Base-by-base conservation (phyloP, 2,113 vertebrate genomes). In the Paracanthobrama guichenoti region DNA sequence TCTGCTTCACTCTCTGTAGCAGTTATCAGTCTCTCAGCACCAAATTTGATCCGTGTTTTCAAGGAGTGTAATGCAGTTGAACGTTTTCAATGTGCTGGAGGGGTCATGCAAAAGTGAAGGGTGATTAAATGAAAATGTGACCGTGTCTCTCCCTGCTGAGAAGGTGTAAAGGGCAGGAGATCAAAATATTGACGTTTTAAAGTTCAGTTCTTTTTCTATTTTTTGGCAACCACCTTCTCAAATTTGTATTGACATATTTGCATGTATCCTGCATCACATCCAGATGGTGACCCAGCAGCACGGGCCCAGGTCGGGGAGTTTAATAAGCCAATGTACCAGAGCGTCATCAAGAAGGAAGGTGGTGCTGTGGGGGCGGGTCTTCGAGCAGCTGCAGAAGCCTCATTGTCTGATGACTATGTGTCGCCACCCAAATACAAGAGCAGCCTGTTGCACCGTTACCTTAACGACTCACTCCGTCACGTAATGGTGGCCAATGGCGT, bases 351-450 rank as follows among this genome's bases (percentile, higher is more conserved):
- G 94, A 96, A 95, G 88, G 97, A 99, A 90, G 96, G 94, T 89
- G 94, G 97, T 16, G 95, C 93, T 11, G 95, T 97, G 91, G 96
- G 97, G 82, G 86, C 95, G n/a, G 97, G 96, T 83, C 96, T 95
- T 82, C 96, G 96, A 78, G 94, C 96, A 22, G 95, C 96, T 74
- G 93, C 96, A 5, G 96, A 96, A 77, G 92, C 96, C 35, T 95
- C 92, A 22, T 89, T 96, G 89, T 92, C 92, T 20, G 98, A 99
- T 92, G 98, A 99, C 95, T 99, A 99, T 0, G 97, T 98, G 89
- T 97, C 98, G 53, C 97, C 98, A 50, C 98, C 98, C 12, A 99
- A 99, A 88, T 99, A 99, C 92, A 99, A 99, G 93, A 99, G 95
- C 96, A 99, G 97, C 90, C 95, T 99, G 91, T 88, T 99, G 91